phyloP scores from a whole-genome alignment of 2,797 vertebrate species.

The Oreortyx pictus region DNA sequence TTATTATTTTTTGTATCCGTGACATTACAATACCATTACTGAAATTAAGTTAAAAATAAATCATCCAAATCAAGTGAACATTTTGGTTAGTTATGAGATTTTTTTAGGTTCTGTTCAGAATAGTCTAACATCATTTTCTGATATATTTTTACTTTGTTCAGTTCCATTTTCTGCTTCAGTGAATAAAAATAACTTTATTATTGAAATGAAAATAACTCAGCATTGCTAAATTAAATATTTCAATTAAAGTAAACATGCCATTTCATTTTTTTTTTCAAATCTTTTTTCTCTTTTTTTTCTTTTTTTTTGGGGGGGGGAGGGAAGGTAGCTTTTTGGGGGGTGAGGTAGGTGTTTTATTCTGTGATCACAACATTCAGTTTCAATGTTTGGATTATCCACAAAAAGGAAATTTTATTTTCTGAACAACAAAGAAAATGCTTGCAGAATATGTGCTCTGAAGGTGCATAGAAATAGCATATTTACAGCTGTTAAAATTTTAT shows the following conservation, averaged over 20 bases:
- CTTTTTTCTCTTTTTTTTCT: background rate
- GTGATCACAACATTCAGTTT: background rate
- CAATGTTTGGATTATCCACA: background rate
- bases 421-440: background rate
- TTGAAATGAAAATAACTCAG: background rate
- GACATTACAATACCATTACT: background rate
- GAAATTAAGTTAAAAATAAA: background rate
- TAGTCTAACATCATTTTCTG: background rate
- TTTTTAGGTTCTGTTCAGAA: background rate
- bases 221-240: background rate
- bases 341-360: background rate
- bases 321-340: rapidly evolving
- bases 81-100: background rate
- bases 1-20: background rate
- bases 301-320: too few relatives aligned
- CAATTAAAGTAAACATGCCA: background rate
- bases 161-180: background rate
- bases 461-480: background rate
- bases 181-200: background rate
- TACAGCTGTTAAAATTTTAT: background rate
- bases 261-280: background rate
- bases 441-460: background rate
- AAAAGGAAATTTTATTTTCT: background rate
- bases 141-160: background rate
- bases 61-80: background rate